Base-by-base conservation (phyloP, 2,797 vertebrate genomes). In the Rhincodon typus region DNA sequence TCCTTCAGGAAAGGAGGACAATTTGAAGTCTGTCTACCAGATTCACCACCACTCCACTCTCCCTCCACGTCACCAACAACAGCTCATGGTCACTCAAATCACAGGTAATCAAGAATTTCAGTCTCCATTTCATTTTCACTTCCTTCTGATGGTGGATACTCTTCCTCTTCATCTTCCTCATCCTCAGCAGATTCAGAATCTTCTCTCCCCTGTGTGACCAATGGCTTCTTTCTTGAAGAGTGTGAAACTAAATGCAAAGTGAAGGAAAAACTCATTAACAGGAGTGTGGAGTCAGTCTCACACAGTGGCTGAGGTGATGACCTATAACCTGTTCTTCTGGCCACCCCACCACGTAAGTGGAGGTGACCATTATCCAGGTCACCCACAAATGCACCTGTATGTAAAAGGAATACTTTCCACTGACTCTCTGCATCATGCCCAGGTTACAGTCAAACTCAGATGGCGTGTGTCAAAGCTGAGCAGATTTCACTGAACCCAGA, bases 91-190 rank as follows among this genome's bases (percentile, higher is more conserved):
- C 88, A 42, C 38, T 42, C 21, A 57, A 8, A 0, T 98, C 96
- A 99, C 96, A 99, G 98, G 0, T 99, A 99, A 97, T 99, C 98
- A 95, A 99, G 97, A 74, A 99, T 98, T 97, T 99, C 99, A 0
- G 99, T 99, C 97, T 99, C 99, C 99, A 99, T 99, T 97, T 99
- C 99, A 50, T 99, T 99, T 96, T 99, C 99, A 21, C 99, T 99
- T 94, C 98, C 99, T 5, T 99, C 99, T 0, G 98, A 99, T 0
- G 98, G 98, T 96, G 98, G 98, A 96, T 98, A 99, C 1, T 98
- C 98, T n/a, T 99, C 99, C 0, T 99, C 98, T 0, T 98, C 98
- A 0, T 98, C 98, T 0, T 98, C 98, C 0, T 98, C 98, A 0
- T 98, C 98, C 0, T 93, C 90, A 4, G 57, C 34, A 0, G 98